Evolutionary conservation across 2,888 invertebrate genomes (phyloP).

Genomic region (Oligia latruncula): DNA sequence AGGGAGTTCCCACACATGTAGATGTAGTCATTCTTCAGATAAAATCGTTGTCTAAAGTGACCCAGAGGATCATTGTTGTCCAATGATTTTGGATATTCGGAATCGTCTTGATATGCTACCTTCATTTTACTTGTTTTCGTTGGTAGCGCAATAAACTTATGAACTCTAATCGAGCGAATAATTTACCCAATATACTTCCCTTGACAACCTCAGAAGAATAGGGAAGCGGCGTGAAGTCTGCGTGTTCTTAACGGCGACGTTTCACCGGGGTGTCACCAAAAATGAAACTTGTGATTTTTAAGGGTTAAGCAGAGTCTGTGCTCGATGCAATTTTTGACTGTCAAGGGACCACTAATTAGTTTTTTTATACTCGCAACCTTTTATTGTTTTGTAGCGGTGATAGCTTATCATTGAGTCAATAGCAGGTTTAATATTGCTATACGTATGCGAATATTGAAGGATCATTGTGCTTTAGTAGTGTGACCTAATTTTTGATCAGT

Average conservation of each 20-base stretch:
- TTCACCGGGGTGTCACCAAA: neutral
- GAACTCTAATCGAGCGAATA: neutral
- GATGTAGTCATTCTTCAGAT: constrained; percentile 74
- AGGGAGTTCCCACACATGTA: constrained; percentile 85
- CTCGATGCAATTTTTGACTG: constrained; percentile 7
- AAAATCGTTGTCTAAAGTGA: constrained; percentile 79
- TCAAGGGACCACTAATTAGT: constrained; percentile 22
- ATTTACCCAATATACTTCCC: neutral
- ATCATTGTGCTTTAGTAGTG: constrained; percentile 41
- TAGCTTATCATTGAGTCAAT: constrained; percentile 55
- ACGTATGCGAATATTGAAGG: constrained; percentile 29
- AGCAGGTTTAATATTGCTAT: constrained; percentile 20
- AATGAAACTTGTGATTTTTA: neutral
- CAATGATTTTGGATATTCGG: constrained; percentile 75
- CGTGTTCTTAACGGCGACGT: neutral
- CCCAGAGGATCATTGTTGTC: constrained; percentile 82
- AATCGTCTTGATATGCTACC: constrained; percentile 71
- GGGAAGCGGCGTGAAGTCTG: neutral
- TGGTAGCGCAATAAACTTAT: neutral
- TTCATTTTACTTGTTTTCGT: constrained; percentile 65
- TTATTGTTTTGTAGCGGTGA: constrained; percentile 46
- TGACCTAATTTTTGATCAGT: constrained; percentile 35
- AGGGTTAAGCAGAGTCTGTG: neutral
- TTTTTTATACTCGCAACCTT: constrained; percentile 58
- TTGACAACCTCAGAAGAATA: neutral